phyloP scores from a whole-genome alignment of 2,797 vertebrate species.

The Bradypus variegatus region DNA sequence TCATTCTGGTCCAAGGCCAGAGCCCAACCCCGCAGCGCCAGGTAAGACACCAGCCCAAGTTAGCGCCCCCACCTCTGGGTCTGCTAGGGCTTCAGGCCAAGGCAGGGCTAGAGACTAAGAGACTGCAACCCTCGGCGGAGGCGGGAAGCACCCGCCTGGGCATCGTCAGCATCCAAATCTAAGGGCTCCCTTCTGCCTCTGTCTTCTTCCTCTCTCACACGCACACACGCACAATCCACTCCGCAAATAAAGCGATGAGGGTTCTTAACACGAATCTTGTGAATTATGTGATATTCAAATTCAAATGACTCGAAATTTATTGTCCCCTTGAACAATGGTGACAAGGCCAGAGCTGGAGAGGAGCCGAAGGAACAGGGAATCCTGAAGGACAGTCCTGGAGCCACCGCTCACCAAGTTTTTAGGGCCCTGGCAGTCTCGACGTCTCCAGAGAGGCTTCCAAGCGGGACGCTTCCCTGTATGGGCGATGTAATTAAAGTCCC shows the following conservation, averaged over 20 bases:
- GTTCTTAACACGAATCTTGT: conserved; percentile 10
- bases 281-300: conserved; percentile 31
- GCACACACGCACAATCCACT: neutral
- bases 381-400: neutral
- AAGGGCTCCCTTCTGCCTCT: neutral
- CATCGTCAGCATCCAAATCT: neutral
- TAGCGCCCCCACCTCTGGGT: neutral
- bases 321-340: conserved; percentile 41
- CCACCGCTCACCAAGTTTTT: neutral
- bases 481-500: neutral
- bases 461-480: neutral
- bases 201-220: neutral
- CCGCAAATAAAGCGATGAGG: conserved; percentile 35
- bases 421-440: neutral
- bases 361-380: neutral
- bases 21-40: neutral
- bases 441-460: neutral
- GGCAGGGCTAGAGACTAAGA: neutral
- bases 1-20: neutral
- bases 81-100: neutral
- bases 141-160: rapidly evolving
- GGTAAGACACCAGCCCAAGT: neutral
- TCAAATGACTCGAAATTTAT: conserved; percentile 44
- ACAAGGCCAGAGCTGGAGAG: conserved; percentile 6
- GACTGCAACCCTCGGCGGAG: too few species aligned